Evolutionary conservation across 2,797 vertebrate species (phyloP), one percentile per base, ranked within the genome.

Genomic region (Silurus lanzhouensis): DNA sequence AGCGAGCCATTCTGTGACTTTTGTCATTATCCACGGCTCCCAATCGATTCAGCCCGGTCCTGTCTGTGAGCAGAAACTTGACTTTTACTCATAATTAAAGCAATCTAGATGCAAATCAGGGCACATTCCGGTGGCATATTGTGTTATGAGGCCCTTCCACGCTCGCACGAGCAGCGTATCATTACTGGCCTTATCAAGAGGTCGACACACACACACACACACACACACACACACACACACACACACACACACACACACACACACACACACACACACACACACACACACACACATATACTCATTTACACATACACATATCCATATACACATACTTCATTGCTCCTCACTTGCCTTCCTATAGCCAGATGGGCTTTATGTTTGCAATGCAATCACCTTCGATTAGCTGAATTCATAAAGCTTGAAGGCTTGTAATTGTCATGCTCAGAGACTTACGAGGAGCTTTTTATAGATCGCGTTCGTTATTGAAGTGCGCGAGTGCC

Each of bases 31-130:
- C 91, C 94, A 95, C 91, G 92, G 93, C 89, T 91, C 88, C 91
- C 93, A 95, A 95, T 95, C 92, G 94, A 95, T 95, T 95, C 91
- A 90, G 93, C 93, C 90, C 92, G 89, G 91, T 93, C 89, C 91
- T 90, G 92, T 94, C 93, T 93, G 94, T 93, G 83, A 92, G 70
- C 88, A 88, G 90, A 93, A 91, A 93, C 93, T 94, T 95, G 95
- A 94, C 93, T 94, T 94, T 94, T 94, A 94, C 90, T 93, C 92
- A 92, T 95, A 95, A 95, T 95, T 96, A 95, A 95, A 95, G 94
- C 93, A 94, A 95, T 95, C 93, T 94, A 94, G 91, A 95, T 95
- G 95, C 94, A 95, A 96, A 95, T 95, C 92, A 93, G 92, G 90
- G 85, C 89, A 85, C 91, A 93, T 93, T 92, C 91, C 92, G 89